Percentiles rank a stretch among this genome's conserved stretches.
phyloP scores from a whole-genome alignment of 2,113 vertebrate genomes.

The Marmota monax region DNA sequence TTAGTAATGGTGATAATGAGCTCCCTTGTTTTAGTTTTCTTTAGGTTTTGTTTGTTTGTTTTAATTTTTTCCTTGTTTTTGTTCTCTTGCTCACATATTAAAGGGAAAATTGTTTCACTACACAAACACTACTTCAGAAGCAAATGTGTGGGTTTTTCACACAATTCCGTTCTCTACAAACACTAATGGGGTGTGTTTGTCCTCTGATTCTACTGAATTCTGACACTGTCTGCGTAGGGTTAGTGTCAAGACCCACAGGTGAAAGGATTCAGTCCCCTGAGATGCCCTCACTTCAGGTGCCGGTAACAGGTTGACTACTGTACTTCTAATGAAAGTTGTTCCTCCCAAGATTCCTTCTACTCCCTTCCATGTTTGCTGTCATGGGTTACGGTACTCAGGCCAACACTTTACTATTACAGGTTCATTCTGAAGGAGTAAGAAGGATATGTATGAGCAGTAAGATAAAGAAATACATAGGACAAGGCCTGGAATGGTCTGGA shows the following conservation, averaged over 20 bases:
- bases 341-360: no score
- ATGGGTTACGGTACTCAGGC: not conserved
- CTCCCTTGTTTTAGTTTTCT: not conserved
- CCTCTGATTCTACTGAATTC: not conserved
- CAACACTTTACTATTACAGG: not conserved
- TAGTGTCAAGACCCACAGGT: not conserved
- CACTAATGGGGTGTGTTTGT: not conserved
- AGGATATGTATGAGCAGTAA: not conserved
- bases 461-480: not conserved
- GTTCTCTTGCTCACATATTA: not conserved
- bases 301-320: no score
- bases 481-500: not conserved
- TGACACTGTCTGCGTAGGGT: not conserved
- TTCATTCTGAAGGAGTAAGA: not conserved
- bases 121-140: not conserved
- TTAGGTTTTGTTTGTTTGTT: not conserved
- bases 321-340: not conserved
- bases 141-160: not conserved
- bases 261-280: not conserved
- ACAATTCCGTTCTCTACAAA: not conserved
- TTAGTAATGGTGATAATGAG: not conserved
- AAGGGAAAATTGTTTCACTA: not conserved
- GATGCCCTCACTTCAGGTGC: not conserved
- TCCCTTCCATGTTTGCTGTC: not conserved
- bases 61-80: not conserved